Conservation (phyloP, 2,888 invertebrate species). For the Drosophila pullipes region DNA sequence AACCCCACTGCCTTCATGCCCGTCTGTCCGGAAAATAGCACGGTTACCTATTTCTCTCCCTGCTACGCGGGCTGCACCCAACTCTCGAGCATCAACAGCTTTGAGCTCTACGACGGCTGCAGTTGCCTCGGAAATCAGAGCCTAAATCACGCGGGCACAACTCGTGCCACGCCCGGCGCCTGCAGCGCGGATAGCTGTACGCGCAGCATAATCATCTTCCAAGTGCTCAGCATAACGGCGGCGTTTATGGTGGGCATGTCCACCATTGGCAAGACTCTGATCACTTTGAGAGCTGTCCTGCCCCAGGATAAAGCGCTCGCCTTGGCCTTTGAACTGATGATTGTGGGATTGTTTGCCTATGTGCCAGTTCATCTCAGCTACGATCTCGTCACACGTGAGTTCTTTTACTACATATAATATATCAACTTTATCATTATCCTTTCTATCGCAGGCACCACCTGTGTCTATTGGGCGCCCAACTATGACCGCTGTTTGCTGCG, state of each 20-base stretch:
- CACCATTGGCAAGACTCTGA: slow-evolving; percentile 86
- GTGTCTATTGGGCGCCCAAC: slow-evolving; percentile 86
- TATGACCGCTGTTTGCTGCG: slow-evolving; percentile 85
- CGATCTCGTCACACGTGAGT: slow-evolving; percentile 87
- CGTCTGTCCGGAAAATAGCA: slow-evolving; percentile 87
- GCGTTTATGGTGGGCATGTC: slow-evolving; percentile 84
- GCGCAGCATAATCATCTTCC: slow-evolving; percentile 86
- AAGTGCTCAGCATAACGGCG: slow-evolving; percentile 85
- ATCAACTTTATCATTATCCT: not conserved
- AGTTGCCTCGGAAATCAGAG: slow-evolving; percentile 85
- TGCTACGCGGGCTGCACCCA: slow-evolving; percentile 90
- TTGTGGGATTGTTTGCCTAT: slow-evolving; percentile 87
- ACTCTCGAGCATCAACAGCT: slow-evolving; percentile 84
- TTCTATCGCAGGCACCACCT: slow-evolving; percentile 83
- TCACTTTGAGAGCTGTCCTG: slow-evolving; percentile 87
- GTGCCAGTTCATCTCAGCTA: slow-evolving; percentile 89
- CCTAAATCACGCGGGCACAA: slow-evolving; percentile 41
- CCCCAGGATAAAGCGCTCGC: slow-evolving; percentile 88
- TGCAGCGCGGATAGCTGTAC: slow-evolving; percentile 86
- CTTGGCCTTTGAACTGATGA: slow-evolving; percentile 87
- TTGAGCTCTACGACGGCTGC: slow-evolving; percentile 86
- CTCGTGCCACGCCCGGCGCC: slow-evolving; percentile 86
- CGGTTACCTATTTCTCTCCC: slow-evolving; percentile 89
- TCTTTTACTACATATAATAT: not conserved
- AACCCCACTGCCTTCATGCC: slow-evolving; percentile 87